Base-by-base conservation (phyloP, 1,140 invertebrate species). In the Ceratina japonica region DNA sequence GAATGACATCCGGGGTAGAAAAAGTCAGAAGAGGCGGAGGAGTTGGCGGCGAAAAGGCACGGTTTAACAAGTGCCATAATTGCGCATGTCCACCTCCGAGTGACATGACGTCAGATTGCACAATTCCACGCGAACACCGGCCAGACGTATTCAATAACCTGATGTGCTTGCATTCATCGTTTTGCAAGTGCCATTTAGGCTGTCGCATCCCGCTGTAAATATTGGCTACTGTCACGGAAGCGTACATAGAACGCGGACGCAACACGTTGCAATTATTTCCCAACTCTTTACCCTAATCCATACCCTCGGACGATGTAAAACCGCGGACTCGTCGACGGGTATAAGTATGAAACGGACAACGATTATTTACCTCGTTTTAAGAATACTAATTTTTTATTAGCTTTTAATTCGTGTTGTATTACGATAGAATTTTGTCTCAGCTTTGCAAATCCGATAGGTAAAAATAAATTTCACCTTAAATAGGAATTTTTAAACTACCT, bases 31-130 rank as follows among this genome's bases (percentile, higher is more conserved):
- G 22, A 49, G 16, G 56, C 18, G 22, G 56, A 15, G 15, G 49
- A 59, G 68, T 51, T 69, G 65, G 51, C 74, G 65, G 44, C 61
- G 65, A 76, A 76, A 70, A 70, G 65, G 75, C 56, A 76, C 13
- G 44, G 22, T 76, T 76, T 76, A 76, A 76, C 75, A 76, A 76
- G 75, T 70, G 44, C 65, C n/a, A 76, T 76, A 54, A 44, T 76
- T 76, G 75, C 75, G 75, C 75, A 76, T 70, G 75, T 70, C 75
- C 56, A 76, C 56, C 59, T 70, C 18, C 44, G 49, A 31, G 54
- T 70, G 65, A 76, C 65, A 65, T 76, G 65, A 76, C 75, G 75
- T 70, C 75, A 76, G 75, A 70, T 70, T 70, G 75, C 75, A 76
- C 75, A 76, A 76, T 76, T 76, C 75, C 65, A 76, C 44, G 65